Base-by-base conservation (phyloP, 2,797 vertebrate genomes). In the Sebastes alutus region DNA sequence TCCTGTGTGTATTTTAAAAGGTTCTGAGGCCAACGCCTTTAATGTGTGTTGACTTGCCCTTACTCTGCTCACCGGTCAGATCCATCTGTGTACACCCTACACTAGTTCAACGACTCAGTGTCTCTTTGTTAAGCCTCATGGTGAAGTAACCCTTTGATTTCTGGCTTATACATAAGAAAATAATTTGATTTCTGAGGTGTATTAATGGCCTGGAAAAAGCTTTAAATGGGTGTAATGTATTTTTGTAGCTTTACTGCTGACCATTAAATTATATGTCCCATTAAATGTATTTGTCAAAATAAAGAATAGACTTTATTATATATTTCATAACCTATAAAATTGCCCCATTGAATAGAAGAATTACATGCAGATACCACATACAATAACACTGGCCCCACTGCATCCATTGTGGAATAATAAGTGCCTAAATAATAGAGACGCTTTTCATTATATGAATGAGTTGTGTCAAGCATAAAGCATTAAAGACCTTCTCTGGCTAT, bases 1-100 rank as follows among this genome's bases (percentile, higher is more conserved):
- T 0, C 86, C 96, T 38, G 93, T 95, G 96, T 96, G 89, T 92
- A 94, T 90, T 95, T 96, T 63, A 96, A 96, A 96, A 96, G 96
- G 88, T 93, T 95, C 33, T 7, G 1, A 77, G 80, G 81, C 84
- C 81, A 74, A 23, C 18, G 69, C 81, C 87, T 92, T 92, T 88
- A 91, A 91, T 93, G 90, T 92, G 84, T 87, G 91, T 92, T 93
- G 92, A 86, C 88, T 70, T 82, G 82, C 67, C 87, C 79, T 87
- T 46, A 81, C 78, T 59, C 59, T 72, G 80, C 72, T 84, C 20
- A 4, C 58, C 72, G 80, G 78, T 80, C 72, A 60, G 54, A 81
- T 83, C 77, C 73, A 60, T 87, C 77, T 68, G 72, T 77, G 54
- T 56, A 29, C 65, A 67, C 20, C 80, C 56, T 30, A 66, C 76